phyloP scores from a whole-genome alignment of 2,113 vertebrate genomes.

The Thamnophis sirtalis region DNA sequence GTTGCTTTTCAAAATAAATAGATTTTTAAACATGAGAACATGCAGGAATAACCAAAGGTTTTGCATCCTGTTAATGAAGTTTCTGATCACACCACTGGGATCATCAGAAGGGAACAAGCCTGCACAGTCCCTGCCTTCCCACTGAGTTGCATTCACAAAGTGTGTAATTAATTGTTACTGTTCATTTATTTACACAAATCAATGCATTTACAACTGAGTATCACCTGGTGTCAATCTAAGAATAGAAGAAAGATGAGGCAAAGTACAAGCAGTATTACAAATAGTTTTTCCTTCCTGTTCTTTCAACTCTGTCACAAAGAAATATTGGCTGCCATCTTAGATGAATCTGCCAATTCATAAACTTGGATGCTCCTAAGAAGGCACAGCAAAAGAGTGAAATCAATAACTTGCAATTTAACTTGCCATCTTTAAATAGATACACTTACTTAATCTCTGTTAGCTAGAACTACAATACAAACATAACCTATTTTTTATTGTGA shows the following conservation, averaged over 20 bases:
- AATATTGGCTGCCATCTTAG: background rate
- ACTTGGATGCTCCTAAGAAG: background rate
- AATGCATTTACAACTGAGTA: slow-evolving; percentile 45
- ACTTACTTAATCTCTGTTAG: background rate
- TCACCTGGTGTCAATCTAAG: slow-evolving; percentile 53
- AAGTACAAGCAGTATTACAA: slow-evolving; percentile 10
- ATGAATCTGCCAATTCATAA: background rate
- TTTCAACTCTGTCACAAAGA: slow-evolving; percentile 5
- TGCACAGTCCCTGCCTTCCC: slow-evolving; percentile 40
- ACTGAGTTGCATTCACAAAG: slow-evolving; percentile 40
- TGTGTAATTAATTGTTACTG: slow-evolving; percentile 62
- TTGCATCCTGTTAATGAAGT: slow-evolving; percentile 29
- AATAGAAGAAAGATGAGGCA: background rate
- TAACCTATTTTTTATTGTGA: background rate
- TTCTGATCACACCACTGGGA: slow-evolving; percentile 35
- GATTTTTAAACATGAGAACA: slow-evolving; percentile 16
- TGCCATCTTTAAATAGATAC: background rate
- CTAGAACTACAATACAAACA: background rate
- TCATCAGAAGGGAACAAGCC: background rate
- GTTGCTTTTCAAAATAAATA: background rate
- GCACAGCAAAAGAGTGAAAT: background rate
- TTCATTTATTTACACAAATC: slow-evolving; percentile 60
- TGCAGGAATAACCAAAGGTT: slow-evolving; percentile 30
- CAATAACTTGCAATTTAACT: background rate
- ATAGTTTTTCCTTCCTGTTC: background rate